Conservation (phyloP, 2,113 vertebrate genomes). For the Chamaea fasciata region DNA sequence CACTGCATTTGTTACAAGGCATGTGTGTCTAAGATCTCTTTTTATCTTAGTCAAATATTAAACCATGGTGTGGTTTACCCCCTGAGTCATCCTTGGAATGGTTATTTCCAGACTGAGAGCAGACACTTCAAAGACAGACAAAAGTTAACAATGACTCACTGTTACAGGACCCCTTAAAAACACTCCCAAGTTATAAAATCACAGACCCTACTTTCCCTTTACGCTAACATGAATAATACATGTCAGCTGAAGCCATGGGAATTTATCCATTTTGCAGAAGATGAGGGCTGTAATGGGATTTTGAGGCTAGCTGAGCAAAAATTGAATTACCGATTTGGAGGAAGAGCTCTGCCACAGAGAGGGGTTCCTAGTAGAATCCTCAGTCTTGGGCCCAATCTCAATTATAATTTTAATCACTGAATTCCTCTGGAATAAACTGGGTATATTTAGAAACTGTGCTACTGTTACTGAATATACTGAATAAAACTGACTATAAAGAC, state of each 20-base stretch:
- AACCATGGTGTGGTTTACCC: neutral
- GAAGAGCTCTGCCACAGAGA: neutral
- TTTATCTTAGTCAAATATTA: constrained; percentile 37
- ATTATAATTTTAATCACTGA: neutral
- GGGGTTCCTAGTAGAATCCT: neutral
- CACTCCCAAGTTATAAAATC: constrained; percentile 9
- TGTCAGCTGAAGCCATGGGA: fast-evolving
- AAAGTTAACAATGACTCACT: neutral
- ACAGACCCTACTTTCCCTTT: constrained; percentile 20
- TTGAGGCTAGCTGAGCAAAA: neutral
- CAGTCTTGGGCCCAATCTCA: neutral
- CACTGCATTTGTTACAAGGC: neutral
- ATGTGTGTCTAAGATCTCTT: neutral
- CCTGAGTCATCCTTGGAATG: neutral
- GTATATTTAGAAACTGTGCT: neutral
- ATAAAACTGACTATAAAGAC: neutral
- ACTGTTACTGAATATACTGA: neutral
- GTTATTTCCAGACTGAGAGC: neutral
- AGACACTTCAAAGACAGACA: neutral
- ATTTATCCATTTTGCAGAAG: neutral
- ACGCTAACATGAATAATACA: neutral
- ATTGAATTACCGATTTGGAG: neutral
- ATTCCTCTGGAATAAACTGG: neutral
- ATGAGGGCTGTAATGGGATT: neutral
- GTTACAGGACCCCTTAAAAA: constrained; percentile 13